Percentiles rank a stretch among this genome's conserved stretches.
Evolutionary conservation across 2,797 vertebrate genomes (phyloP).

Genomic region (Rhynchonycteris naso): DNA sequence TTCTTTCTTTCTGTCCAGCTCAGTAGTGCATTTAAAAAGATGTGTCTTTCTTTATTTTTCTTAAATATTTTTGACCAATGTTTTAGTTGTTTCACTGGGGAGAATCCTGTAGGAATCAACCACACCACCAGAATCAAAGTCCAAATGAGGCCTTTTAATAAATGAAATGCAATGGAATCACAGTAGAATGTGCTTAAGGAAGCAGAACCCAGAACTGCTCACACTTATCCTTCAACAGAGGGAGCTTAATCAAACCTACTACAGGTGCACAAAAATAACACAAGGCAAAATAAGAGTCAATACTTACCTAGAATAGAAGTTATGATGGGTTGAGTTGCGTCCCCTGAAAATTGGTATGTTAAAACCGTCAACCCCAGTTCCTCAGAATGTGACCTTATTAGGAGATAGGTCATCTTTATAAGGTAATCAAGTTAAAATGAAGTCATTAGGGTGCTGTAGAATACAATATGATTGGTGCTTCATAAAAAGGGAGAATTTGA

Average conservation of each 20-base stretch:
- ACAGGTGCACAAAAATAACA: background rate
- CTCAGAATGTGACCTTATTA: background rate
- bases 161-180: background rate
- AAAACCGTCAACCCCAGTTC: background rate
- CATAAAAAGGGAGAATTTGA: background rate
- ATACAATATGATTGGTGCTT: background rate
- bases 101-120: background rate
- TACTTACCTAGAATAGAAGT: background rate
- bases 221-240: background rate
- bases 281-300: background rate
- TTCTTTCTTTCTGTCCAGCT: background rate
- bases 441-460: background rate
- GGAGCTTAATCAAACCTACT: background rate
- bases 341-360: background rate
- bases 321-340: background rate
- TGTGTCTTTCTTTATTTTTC: background rate
- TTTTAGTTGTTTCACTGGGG: background rate
- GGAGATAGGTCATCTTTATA: background rate
- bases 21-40: background rate
- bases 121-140: background rate
- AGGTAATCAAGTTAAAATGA: background rate
- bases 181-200: background rate
- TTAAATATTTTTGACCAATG: background rate
- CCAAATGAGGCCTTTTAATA: background rate
- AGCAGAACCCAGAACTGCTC: background rate